Base-by-base conservation (phyloP, 2,888 invertebrate species). In the Andrena bicolor region DNA sequence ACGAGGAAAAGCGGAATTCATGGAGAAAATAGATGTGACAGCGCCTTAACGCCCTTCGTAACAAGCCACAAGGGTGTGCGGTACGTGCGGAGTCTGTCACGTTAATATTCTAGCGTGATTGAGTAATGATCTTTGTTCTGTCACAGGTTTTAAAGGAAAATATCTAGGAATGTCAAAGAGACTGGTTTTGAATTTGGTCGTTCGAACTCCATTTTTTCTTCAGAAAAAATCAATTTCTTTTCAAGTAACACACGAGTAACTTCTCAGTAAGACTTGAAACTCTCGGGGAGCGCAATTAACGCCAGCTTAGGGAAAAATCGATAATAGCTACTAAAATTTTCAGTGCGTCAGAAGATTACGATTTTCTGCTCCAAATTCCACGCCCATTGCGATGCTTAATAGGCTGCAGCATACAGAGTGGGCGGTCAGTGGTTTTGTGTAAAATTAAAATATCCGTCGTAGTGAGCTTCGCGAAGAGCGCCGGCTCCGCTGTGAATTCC, bases 41-140 rank as follows among this genome's bases (percentile, higher is more conserved):
- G 23, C 71, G 35, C 82, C 79, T 77, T 51, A 26, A 20, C 5
- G 26, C 63, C 30, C 23, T 60, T 16, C 58, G 78, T 79, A 76
- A 86, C 84, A 35, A 84, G 41, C 72, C 69, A 23, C 76, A 58
- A 51, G 49, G 51, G 48, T 70, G 64, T 72, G n/a, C n/a, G 72
- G 58, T 70, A 69, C 58, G 53, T 26, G 48, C 20, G 26, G 28
- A 70, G 41, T 35, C 63, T 63, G 76, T 82, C 79, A 63, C 75
- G 82, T 86, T 84, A 86, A 82, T 79, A 75, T 53, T 48, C 60
- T 63, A 66, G 61, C 26, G 28, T 26, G 32, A 56, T 4, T 26
- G 13, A 26, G 23, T 56, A 56, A 26, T 13, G 13, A 56, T 56
- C 13, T 56, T 26, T 23, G 1, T 10, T 77, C 69, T 71, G 70